Evolutionary conservation across 2,797 vertebrate species (phyloP), one percentile per base, ranked within the genome.

Genomic region (Galagoides demidoff): DNA sequence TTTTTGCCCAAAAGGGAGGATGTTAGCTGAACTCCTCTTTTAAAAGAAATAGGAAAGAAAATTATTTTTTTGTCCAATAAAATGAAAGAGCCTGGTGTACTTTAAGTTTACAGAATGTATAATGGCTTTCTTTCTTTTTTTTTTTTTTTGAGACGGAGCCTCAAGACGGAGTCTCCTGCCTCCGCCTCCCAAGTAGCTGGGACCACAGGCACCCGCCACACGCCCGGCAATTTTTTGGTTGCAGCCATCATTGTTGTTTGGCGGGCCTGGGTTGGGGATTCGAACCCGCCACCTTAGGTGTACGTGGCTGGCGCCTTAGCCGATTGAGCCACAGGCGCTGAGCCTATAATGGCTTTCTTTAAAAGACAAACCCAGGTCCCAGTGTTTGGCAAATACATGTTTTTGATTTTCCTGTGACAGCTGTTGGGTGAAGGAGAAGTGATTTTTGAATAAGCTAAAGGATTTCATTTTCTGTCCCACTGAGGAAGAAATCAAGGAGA

Each of bases 51-150:
- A 57, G 31, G 59, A 68, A 81, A 71, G 73, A 29, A 90, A 85
- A 79, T 66, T 52, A 49, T 49, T 55, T n/a, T 91, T 90, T 79
- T 79, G 23, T 81, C 92, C 78, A 66, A 1, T 93, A 73, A 79
- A 84, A 83, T 55, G 43, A 86, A 91, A 82, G 31, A 31, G 19
- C 73, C 66, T 89, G 27, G 71, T 66, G 23, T 90, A 31, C 66
- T 77, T 82, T 31, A 85, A 59, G 9, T 29, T 23, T 89, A 55
- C 45, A 77, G 43, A 70, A 11, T 52, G 3, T 73, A 19, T 84
- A 57, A 59, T 37, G 57, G 9, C n/a, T 77, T 12, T 64, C 17
- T 87, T 59, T n/a, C n/a, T 77, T 12, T 64, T 13, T 87, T 59
- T n/a, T n/a, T n/a, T n/a, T n/a, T n/a, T n/a, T n/a, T n/a, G n/a